A percentile compares a stretch with the other conserved stretches of the same genome.
phyloP scores from a whole-genome alignment of 1,140 invertebrate genomes.

The Cepaea nemoralis region DNA sequence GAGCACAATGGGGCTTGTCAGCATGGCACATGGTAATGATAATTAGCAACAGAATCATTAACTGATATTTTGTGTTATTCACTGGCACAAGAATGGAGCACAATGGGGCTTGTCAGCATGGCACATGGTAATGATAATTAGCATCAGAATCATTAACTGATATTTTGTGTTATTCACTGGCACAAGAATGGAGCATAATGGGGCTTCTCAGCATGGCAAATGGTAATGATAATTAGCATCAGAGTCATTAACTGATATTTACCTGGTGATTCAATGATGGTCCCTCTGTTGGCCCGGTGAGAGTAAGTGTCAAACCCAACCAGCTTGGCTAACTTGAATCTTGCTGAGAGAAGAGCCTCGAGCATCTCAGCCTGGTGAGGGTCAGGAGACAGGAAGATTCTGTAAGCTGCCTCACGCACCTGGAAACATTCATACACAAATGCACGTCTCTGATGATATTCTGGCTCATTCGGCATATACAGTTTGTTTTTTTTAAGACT shows the following conservation, averaged over 20 bases:
- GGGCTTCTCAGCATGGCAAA: not conserved
- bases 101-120: no score
- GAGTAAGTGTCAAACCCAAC: slow-evolving; percentile 91
- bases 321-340: slow-evolving; percentile 84
- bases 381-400: slow-evolving; percentile 86
- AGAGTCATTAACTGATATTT: not conserved
- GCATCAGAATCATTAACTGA: no score
- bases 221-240: not conserved
- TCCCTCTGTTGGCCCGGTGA: slow-evolving; percentile 88
- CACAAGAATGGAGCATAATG: not conserved
- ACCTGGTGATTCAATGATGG: slow-evolving; percentile 84
- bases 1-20: no score
- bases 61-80: no score
- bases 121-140: no score
- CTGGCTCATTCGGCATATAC: not conserved
- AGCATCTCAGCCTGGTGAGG: slow-evolving; percentile 83
- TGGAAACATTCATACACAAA: slow-evolving; percentile 35
- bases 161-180: no score
- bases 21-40: no score
- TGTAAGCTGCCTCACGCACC: slow-evolving; percentile 90
- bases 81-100: no score
- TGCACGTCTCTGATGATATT: no score
- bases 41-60: no score
- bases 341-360: slow-evolving; percentile 79
- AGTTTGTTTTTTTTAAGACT: not conserved